These are phyloP conservation scores for Eupristina koningsbergeri DNA, from an alignment of 1,140 invertebrate species.

Conservation along the genomic window DNA sequence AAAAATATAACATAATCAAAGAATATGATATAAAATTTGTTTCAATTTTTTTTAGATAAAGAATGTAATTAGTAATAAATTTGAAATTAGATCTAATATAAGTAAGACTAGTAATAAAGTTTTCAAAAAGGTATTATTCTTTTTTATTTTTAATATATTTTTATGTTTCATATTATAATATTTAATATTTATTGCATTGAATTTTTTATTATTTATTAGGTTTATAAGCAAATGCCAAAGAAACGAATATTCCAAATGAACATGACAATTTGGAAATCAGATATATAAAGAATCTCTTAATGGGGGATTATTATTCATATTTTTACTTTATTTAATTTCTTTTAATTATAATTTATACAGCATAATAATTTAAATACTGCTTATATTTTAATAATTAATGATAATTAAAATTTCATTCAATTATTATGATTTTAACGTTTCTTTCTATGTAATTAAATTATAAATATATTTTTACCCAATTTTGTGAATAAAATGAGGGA, in stretches of 20 bases:
- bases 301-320: not conserved
- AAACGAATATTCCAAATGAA: constrained; percentile 8
- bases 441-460: too few species aligned
- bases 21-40: not conserved
- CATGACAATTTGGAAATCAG: constrained; percentile 31
- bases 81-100: not conserved
- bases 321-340: too few species aligned
- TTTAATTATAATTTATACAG: too few species aligned
- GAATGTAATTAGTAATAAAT: not conserved
- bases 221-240: constrained; percentile 19
- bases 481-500: too few species aligned
- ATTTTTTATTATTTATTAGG: constrained; percentile 25
- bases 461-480: too few species aligned
- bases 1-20: not conserved
- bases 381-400: too few species aligned
- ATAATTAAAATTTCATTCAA: too few species aligned
- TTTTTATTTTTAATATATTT: not conserved
- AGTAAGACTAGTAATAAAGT: not conserved
- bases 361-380: too few species aligned
- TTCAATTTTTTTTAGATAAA: not conserved
- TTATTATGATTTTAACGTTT: too few species aligned
- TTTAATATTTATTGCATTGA: too few species aligned
- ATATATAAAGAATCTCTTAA: not conserved
- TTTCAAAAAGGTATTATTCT: constrained; percentile 29
- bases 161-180: not conserved